phyloP scores from a whole-genome alignment of 2,797 vertebrate genomes.

The Anabas testudineus region DNA sequence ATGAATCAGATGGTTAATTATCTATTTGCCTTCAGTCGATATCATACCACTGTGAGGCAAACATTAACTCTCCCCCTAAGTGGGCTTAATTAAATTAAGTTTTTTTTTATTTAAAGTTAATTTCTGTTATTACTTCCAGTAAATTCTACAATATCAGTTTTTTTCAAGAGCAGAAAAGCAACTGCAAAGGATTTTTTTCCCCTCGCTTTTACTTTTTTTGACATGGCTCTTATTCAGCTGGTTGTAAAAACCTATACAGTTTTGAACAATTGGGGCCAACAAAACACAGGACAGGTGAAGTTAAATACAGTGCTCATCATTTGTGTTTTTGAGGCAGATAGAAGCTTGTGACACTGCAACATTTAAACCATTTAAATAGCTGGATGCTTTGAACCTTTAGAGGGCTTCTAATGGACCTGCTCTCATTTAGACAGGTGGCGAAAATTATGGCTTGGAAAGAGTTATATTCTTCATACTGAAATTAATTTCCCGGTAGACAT shows the following conservation, averaged over 20 bases:
- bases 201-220: no score
- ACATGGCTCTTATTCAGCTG: no score
- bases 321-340: neutral
- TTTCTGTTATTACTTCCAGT: neutral
- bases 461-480: neutral
- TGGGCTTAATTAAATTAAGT: constrained; percentile 12
- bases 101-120: neutral
- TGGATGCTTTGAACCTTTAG: constrained; percentile 2
- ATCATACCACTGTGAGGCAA: neutral
- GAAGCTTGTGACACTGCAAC: neutral
- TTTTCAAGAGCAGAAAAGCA: neutral
- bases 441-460: constrained; percentile 8
- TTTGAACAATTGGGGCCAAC: no score
- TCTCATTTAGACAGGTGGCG: constrained; percentile 21
- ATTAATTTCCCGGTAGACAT: constrained; percentile 27
- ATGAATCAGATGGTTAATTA: constrained; percentile 9
- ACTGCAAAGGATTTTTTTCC: no score
- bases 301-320: no score
- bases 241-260: no score
- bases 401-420: constrained; percentile 15
- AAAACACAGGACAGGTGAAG: no score
- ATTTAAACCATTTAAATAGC: constrained; percentile 6
- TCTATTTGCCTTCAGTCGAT: constrained; percentile 20
- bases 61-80: constrained; percentile 9
- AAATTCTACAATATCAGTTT: neutral